A percentile compares a stretch with the other conserved stretches of the same genome.
These are phyloP conservation scores for Agelastica alni DNA, from an alignment of 2,888 invertebrate genomes.

Conservation along the genomic window DNA sequence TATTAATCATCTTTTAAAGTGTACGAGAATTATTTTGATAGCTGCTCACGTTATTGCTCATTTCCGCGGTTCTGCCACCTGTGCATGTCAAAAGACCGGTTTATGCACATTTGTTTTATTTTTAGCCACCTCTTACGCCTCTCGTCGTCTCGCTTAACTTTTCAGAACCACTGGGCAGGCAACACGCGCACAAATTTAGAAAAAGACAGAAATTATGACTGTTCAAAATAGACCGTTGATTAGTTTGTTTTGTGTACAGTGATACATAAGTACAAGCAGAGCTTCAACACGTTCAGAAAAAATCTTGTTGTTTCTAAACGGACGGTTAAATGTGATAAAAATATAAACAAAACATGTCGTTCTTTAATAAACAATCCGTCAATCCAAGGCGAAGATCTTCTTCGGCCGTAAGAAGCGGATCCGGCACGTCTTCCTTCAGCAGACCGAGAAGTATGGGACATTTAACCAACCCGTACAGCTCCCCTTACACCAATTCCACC, in stretches of 20 bases:
- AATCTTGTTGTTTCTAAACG: too few relatives aligned
- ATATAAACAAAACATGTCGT: too few relatives aligned
- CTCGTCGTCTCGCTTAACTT: conserved; percentile 3
- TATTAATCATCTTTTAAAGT: too few relatives aligned
- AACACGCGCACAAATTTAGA: conserved; percentile 30
- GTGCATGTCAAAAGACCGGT: not conserved
- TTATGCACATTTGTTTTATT: not conserved
- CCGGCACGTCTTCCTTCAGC: conserved; percentile 40
- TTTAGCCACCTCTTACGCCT: not conserved
- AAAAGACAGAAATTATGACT: conserved; percentile 32
- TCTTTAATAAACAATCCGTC: conserved; percentile 19
- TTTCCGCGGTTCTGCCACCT: not conserved
- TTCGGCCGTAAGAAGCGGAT: conserved; percentile 43
- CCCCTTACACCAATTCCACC: conserved; percentile 44
- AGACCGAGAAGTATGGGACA: conserved; percentile 50
- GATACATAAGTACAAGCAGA: conserved; percentile 5
- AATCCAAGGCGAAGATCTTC: conserved; percentile 40
- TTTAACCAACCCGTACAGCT: conserved; percentile 37
- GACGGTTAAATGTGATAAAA: conserved; percentile 12
- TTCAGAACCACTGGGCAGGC: conserved; percentile 28
- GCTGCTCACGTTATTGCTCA: too few relatives aligned
- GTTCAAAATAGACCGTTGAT: conserved; percentile 36
- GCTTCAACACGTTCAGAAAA: too few relatives aligned
- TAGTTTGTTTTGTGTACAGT: conserved; percentile 29
- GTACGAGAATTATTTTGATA: too few relatives aligned